A percentile compares a stretch with the other conserved stretches of the same genome.
Evolutionary conservation across 2,797 vertebrate genomes (phyloP).

Genomic region (Propithecus deckenii): DNA sequence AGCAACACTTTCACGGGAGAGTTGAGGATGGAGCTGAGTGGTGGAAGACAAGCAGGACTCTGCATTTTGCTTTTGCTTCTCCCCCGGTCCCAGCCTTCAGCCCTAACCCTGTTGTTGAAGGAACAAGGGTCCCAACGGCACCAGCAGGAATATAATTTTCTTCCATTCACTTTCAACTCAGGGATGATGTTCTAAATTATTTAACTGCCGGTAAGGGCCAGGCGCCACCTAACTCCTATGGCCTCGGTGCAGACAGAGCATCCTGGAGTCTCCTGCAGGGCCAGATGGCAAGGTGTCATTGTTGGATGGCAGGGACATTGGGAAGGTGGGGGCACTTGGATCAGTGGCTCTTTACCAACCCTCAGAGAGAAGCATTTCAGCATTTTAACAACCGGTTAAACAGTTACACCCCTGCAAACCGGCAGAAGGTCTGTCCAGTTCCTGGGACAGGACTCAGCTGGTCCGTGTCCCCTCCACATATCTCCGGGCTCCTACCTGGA

Average conservation of each 20-base stretch:
- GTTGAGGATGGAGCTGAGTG: neutral
- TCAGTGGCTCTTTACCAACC: neutral
- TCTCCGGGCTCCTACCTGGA: neutral
- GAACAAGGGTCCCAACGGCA: neutral
- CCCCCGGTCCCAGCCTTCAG: neutral
- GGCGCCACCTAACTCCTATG: neutral
- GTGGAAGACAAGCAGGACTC: neutral
- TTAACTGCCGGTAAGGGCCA: neutral
- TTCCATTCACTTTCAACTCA: neutral
- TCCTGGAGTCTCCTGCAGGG: neutral
- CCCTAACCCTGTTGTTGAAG: neutral
- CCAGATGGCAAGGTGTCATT: neutral
- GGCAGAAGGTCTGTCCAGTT: neutral
- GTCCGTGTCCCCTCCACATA: rapidly evolving
- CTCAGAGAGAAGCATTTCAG: neutral
- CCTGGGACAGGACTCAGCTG: rapidly evolving
- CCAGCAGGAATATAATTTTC: neutral
- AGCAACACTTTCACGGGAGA: neutral
- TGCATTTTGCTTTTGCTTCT: neutral
- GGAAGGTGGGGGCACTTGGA: neutral
- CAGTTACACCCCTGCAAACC: neutral
- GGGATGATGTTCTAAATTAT: neutral
- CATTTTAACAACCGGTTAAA: neutral
- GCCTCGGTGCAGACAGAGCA: neutral
- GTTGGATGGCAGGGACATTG: neutral